phyloP scores from a whole-genome alignment of 2,888 invertebrate species.

The Thereva unica region DNA sequence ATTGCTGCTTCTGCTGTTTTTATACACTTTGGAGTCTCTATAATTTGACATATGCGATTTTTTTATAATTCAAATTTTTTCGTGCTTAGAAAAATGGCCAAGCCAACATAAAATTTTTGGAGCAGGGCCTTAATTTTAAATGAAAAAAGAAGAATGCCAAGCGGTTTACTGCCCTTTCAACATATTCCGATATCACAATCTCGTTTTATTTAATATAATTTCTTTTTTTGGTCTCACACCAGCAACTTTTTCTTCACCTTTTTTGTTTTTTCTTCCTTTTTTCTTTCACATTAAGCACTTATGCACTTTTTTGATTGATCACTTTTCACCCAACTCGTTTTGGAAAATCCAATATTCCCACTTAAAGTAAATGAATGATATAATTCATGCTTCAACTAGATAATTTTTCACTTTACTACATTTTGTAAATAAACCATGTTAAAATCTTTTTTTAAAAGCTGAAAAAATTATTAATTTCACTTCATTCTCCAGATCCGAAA shows the following conservation, averaged over 20 bases:
- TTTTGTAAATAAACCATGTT: neutral
- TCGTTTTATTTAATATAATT: constrained; percentile 1
- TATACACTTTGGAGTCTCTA: constrained; percentile 18
- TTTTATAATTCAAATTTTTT: neutral
- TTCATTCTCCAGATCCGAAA: constrained; percentile 5
- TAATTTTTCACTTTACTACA: constrained; percentile 1
- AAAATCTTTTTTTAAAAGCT: neutral
- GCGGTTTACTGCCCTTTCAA: neutral
- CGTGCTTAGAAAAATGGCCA: neutral
- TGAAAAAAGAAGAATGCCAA: neutral
- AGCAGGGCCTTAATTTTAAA: constrained; percentile 12
- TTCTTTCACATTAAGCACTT: constrained; percentile 11
- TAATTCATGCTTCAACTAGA: neutral
- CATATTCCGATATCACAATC: too few relatives aligned
- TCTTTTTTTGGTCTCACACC: neutral
- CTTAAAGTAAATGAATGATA: neutral
- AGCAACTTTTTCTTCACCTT: neutral
- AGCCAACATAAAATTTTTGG: neutral
- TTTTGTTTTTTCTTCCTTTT: constrained; percentile 7
- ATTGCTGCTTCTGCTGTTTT: neutral
- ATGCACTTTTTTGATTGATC: constrained; percentile 13
- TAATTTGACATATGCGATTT: constrained; percentile 18
- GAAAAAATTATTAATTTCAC: constrained; percentile 15
- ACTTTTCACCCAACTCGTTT: constrained; percentile 21
- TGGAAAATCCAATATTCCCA: neutral